These are phyloP conservation scores for Eulemur coronatus DNA, from an alignment of 2,797 vertebrate species.

Conservation along the genomic window DNA sequence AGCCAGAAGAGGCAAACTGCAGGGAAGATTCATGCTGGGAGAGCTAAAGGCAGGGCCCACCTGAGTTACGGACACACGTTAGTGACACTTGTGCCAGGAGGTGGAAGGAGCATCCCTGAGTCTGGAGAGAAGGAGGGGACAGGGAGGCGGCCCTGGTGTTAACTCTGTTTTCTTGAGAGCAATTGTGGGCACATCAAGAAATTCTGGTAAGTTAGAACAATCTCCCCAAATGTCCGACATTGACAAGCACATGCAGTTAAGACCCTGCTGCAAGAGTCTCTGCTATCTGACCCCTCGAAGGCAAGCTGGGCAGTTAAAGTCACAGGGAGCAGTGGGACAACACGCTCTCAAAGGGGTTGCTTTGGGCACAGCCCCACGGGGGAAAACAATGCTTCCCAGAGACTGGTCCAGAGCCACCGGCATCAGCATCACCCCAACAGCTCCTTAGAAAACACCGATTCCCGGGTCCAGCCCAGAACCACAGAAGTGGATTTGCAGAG, in stretches of 20 bases:
- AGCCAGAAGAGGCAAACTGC: neutral
- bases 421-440: accelerated
- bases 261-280: neutral
- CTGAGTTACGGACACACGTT: neutral
- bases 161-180: neutral
- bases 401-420: neutral
- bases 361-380: too few relatives aligned
- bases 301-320: neutral
- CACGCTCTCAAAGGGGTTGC: neutral
- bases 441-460: neutral
- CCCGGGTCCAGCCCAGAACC: neutral
- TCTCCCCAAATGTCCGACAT: neutral
- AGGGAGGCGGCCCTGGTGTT: neutral
- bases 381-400: neutral
- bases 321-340: neutral
- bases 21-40: neutral
- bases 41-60: neutral
- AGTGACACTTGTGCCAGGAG: neutral
- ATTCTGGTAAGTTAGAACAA: neutral
- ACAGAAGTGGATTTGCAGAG: neutral
- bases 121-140: neutral
- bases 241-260: accelerated
- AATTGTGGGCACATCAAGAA: neutral
- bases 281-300: neutral
- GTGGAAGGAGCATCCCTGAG: neutral